Conservation (phyloP, 1,140 invertebrate species). For the Phenacoccus solenopsis region DNA sequence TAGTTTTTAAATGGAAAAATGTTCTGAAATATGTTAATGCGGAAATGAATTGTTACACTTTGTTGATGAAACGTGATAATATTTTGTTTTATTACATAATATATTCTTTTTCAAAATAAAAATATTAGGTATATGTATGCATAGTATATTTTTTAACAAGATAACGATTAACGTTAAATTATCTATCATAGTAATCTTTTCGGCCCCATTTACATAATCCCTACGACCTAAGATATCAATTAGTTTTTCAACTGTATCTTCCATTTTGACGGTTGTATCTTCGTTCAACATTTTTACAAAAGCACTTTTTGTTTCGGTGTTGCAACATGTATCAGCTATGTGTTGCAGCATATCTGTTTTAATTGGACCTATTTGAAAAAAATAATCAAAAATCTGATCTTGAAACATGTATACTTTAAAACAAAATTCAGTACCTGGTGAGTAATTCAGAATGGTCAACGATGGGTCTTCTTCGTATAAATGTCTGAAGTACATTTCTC, state of each 20-base stretch:
- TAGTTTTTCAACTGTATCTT: slow-evolving; percentile 61
- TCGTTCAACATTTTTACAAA: slow-evolving; percentile 40
- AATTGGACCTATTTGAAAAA: slow-evolving; percentile 43
- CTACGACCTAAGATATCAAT: slow-evolving; percentile 53
- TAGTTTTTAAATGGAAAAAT: neutral
- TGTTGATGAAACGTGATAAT: neutral
- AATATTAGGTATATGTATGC: too few species aligned
- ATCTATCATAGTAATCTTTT: slow-evolving; percentile 56
- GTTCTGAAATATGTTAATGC: too few species aligned
- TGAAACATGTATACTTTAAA: neutral
- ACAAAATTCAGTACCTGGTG: slow-evolving; percentile 58
- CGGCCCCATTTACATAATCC: slow-evolving; percentile 65
- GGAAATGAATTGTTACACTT: too few species aligned
- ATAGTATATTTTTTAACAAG: too few species aligned
- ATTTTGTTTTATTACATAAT: neutral
- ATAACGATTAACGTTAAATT: neutral
- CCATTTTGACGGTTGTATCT: slow-evolving; percentile 51
- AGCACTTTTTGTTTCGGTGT: slow-evolving; percentile 47
- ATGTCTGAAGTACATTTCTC: slow-evolving; percentile 78
- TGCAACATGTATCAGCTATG: slow-evolving; percentile 43
- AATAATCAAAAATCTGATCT: neutral
- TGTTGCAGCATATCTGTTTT: slow-evolving; percentile 78
- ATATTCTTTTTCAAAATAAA: too few species aligned
- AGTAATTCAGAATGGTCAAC: slow-evolving; percentile 74
- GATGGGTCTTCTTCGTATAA: slow-evolving; percentile 67